A percentile compares a stretch with the other conserved stretches of the same genome.
These are phyloP conservation scores for Sympetrum striolatum DNA, from an alignment of 2,888 invertebrate species.

Conservation along the genomic window DNA sequence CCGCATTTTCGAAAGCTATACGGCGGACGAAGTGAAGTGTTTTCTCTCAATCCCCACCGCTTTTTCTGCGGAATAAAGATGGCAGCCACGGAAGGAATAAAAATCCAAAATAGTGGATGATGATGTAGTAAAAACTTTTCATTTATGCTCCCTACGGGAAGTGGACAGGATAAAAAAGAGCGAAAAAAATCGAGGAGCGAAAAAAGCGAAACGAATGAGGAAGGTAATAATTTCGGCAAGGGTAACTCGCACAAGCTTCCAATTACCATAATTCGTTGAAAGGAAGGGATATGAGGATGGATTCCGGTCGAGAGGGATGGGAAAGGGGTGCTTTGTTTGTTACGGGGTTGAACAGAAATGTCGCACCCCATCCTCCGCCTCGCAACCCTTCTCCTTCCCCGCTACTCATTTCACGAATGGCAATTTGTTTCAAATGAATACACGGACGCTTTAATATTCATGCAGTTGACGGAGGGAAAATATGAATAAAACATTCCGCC, in stretches of 20 bases:
- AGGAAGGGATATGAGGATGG: slow-evolving; percentile 4
- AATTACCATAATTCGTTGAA: slow-evolving; percentile 37
- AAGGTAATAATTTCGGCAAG: slow-evolving; percentile 29
- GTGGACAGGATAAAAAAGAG: neutral
- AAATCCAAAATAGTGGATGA: neutral
- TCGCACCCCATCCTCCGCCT: neutral
- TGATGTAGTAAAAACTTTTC: neutral
- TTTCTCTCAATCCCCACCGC: neutral
- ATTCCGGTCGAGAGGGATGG: neutral
- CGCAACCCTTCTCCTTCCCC: neutral
- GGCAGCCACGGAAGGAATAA: neutral
- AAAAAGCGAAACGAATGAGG: slow-evolving; percentile 6
- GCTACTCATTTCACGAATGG: slow-evolving; percentile 40
- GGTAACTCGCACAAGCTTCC: slow-evolving; percentile 35
- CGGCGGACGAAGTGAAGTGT: neutral
- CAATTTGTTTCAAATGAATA: slow-evolving; percentile 44
- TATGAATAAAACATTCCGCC: slow-evolving; percentile 42
- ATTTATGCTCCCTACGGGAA: neutral
- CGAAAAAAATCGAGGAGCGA: neutral
- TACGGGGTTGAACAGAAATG: neutral
- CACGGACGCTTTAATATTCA: slow-evolving; percentile 41
- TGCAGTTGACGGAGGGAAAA: slow-evolving; percentile 34
- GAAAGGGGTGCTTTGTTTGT: neutral
- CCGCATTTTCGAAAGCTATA: neutral
- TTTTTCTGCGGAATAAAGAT: neutral